These are phyloP conservation scores for Neomicropteryx cornuta DNA, from an alignment of 1,140 invertebrate genomes.

Conservation along the genomic window DNA sequence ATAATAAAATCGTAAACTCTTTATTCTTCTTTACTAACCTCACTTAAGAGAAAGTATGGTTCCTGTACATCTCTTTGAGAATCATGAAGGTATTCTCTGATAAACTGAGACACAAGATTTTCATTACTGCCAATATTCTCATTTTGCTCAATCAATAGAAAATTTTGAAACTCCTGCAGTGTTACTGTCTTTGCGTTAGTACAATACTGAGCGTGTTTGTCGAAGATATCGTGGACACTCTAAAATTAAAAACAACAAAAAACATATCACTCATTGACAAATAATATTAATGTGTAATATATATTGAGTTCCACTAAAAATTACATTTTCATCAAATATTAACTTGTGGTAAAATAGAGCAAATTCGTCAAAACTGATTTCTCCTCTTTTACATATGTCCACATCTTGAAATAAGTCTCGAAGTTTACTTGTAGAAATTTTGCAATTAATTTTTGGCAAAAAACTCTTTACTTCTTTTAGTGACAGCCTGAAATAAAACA, in stretches of 20 bases:
- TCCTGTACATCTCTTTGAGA: conserved; percentile 68
- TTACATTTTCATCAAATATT: conserved; percentile 67
- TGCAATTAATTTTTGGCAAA: conserved; percentile 80
- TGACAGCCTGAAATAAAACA: conserved; percentile 54
- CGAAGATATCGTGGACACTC: conserved; percentile 49
- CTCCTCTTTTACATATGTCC: conserved; percentile 63
- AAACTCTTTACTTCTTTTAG: conserved; percentile 89
- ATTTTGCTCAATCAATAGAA: conserved; percentile 70
- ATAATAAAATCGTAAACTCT: too few relatives aligned
- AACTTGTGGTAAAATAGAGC: conserved; percentile 74
- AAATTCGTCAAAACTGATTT: conserved; percentile 90
- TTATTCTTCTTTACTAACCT: too few relatives aligned
- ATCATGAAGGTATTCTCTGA: conserved; percentile 68
- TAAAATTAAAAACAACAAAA: conserved; percentile 23
- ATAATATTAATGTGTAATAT: not conserved
- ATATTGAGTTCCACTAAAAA: conserved; percentile 14
- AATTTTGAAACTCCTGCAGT: conserved; percentile 67
- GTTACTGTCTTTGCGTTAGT: conserved; percentile 53
- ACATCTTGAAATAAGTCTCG: conserved; percentile 77
- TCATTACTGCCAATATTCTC: conserved; percentile 54
- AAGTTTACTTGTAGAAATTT: conserved; percentile 76
- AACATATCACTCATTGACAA: not conserved
- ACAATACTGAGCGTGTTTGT: conserved; percentile 50
- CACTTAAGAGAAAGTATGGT: conserved; percentile 66
- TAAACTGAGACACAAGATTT: conserved; percentile 53